Evolutionary conservation across 2,113 vertebrate species (phyloP), one percentile per base, ranked within the genome.

Genomic region (Aegotheles bennettii): DNA sequence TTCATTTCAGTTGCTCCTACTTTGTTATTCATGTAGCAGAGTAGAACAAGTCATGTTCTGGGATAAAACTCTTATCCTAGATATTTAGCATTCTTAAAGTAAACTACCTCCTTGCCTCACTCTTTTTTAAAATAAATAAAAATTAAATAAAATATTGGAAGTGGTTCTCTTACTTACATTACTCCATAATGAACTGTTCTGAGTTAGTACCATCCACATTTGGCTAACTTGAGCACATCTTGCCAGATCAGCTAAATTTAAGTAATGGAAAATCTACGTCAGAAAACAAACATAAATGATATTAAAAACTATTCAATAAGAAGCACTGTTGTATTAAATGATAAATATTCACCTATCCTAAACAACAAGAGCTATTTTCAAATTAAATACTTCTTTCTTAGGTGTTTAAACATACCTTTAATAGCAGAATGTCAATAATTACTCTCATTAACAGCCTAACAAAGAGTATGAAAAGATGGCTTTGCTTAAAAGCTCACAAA

Each of bases 211-310:
- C 81, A 96, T 96, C 98, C 97, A 98, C 13, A 60, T 84, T 64
- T 67, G 95, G 77, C 54, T 96, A 71, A 98, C 98, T 77, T 97
- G 95, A 77, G 97, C 79, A 91, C 97, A 98, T 33, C 63, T 78
- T 88, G 95, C 36, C 67, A 94, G 38, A 50, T 98, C 97, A 93
- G 86, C 94, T 82, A 98, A 64, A 83, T n/a, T 96, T 81, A 98
- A 90, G 53, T 92, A 94, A 50, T 3, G 54, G 74, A 98, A 98
- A 91, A 98, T 65, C 97, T 98, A 92, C 24, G 24, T 61, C 63
- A 80, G 88, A 90, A 91, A 89, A 94, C 61, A 96, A 17, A 95
- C 57, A 92, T 36, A 67, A 4, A 51, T 61, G 36, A 63, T 54
- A 50, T 36, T 68, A 79, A 89, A 70, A 65, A 43, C 29, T 43